Evolutionary conservation across 2,888 invertebrate species (phyloP).

Genomic region (Heliconius ethilla): DNA sequence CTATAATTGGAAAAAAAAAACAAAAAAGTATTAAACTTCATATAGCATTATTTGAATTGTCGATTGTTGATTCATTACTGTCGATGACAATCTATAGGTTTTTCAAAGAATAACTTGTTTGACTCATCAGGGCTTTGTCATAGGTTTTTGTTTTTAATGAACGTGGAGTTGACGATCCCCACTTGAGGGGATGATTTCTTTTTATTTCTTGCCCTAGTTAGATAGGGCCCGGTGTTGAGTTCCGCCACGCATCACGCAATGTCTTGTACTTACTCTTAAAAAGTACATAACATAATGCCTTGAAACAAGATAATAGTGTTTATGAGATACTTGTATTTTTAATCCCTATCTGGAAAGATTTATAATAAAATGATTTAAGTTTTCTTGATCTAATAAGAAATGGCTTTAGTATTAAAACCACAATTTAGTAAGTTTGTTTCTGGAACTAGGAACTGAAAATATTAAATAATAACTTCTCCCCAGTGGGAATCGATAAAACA

Average conservation of each 20-base stretch:
- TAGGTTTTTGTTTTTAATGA: slow-evolving; percentile 8
- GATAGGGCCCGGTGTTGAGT: not conserved
- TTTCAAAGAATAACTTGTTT: slow-evolving; percentile 14
- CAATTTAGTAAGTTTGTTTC: too few relatives aligned
- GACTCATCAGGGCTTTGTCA: slow-evolving; percentile 12
- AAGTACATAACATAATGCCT: not conserved
- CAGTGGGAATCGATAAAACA: too few relatives aligned
- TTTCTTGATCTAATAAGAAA: too few relatives aligned
- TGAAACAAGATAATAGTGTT: not conserved
- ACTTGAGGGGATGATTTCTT: not conserved
- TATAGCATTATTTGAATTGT: slow-evolving; percentile 4
- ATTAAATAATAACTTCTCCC: too few relatives aligned
- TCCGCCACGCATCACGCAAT: not conserved
- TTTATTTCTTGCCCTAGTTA: not conserved
- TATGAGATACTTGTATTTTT: too few relatives aligned
- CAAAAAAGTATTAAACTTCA: not conserved
- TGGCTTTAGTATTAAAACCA: too few relatives aligned
- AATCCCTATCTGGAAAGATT: too few relatives aligned
- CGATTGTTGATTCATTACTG: slow-evolving; percentile 2
- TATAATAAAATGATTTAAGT: too few relatives aligned
- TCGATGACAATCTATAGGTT: slow-evolving; percentile 13
- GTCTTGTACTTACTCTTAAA: not conserved
- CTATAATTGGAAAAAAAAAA: not conserved
- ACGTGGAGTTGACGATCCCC: not conserved
- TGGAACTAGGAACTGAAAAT: too few relatives aligned